Conservation (phyloP, 1,140 invertebrate genomes). For the Zelostemma sp. region DNA sequence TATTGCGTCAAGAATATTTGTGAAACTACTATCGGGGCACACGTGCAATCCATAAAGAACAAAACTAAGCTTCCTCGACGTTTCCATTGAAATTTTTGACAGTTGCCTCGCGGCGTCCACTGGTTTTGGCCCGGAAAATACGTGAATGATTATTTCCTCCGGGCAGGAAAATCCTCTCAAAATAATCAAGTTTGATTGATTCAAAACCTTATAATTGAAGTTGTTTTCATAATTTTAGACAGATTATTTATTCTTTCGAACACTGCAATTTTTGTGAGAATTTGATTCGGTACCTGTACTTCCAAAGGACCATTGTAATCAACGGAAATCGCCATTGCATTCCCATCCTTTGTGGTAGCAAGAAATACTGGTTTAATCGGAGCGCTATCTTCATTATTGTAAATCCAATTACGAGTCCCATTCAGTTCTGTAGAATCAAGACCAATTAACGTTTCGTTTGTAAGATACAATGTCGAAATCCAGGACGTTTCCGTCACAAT, state of each 20-base stretch:
- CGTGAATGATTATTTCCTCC: constrained; percentile 27
- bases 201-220: constrained; percentile 27
- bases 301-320: constrained; percentile 46
- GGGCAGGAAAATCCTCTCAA: constrained; percentile 55
- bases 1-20: constrained; percentile 3
- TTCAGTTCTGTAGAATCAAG: constrained; percentile 41
- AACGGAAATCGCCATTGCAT: constrained; percentile 29
- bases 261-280: not conserved
- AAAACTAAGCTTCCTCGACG: not conserved
- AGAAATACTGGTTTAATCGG: constrained; percentile 37
- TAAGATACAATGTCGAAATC: constrained; percentile 64
- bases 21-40: constrained; percentile 53
- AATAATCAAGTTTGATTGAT: constrained; percentile 48
- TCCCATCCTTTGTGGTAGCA: constrained; percentile 20
- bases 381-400: constrained; percentile 37
- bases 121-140: constrained; percentile 52
- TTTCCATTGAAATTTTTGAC: constrained; percentile 19
- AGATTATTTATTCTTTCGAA: no score
- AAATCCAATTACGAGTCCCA: constrained; percentile 50
- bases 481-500: constrained; percentile 64
- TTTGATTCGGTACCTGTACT: constrained; percentile 31
- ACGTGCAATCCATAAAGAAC: constrained; percentile 64
- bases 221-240: not conserved
- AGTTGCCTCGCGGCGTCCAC: constrained; percentile 70
- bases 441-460: constrained; percentile 36